These are phyloP conservation scores for Melanargia galathea DNA, from an alignment of 2,888 invertebrate genomes.

Conservation along the genomic window DNA sequence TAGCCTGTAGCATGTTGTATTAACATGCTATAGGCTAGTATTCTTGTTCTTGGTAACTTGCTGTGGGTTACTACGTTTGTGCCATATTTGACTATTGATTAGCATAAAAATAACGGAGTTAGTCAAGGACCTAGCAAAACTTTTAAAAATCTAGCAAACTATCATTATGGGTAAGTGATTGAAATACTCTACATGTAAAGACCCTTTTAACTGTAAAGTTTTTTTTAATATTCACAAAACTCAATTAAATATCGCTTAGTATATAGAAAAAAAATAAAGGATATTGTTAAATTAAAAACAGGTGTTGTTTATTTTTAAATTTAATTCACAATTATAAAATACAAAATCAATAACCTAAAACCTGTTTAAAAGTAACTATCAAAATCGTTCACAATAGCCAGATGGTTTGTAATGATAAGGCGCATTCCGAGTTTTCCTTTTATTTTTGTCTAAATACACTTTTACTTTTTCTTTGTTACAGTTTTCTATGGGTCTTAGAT, in stretches of 20 bases:
- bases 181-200: too few species aligned
- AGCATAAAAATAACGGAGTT: too few species aligned
- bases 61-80: too few species aligned
- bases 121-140: too few species aligned
- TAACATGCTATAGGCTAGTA: too few species aligned
- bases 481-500: slow-evolving; percentile 53
- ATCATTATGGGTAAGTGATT: too few species aligned
- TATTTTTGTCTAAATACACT: slow-evolving; percentile 61
- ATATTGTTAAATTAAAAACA: neutral
- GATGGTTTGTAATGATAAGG: slow-evolving; percentile 39
- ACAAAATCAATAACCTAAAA: slow-evolving; percentile 11
- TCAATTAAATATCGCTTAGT: neutral
- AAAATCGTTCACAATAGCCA: slow-evolving; percentile 32
- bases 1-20: too few species aligned
- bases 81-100: too few species aligned
- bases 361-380: slow-evolving; percentile 19
- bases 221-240: too few species aligned
- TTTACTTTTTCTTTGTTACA: slow-evolving; percentile 62
- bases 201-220: too few species aligned
- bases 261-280: neutral
- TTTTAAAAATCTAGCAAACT: too few species aligned
- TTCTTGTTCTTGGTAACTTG: too few species aligned
- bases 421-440: slow-evolving; percentile 53
- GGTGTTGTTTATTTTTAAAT: neutral
- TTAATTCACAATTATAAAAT: slow-evolving; percentile 4